Base-by-base conservation (phyloP, 2,113 vertebrate species). In the Bujurquina vittata region DNA sequence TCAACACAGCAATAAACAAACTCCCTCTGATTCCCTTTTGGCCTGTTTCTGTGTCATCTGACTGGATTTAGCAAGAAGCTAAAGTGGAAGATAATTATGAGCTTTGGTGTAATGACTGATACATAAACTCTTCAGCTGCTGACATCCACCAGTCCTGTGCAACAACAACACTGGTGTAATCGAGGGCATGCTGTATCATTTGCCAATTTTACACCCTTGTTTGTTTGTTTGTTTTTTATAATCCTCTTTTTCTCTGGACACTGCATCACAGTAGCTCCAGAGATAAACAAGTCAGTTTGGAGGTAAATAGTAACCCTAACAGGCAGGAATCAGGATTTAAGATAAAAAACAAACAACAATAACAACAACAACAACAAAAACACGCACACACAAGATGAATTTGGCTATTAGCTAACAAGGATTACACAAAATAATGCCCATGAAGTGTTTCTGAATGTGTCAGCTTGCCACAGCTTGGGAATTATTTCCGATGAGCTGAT, bases 21-120 rank as follows among this genome's bases (percentile, higher is more conserved):
- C 57, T 20, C 74, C 2, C 65, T n/a, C 73, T 10, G 15, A 1
- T 73, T 40, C 49, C 31, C 59, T 15, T 57, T 55, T 4, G 58
- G 63, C 52, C 26, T 7, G 74, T 69, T 15, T 61, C 56, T 18
- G 31, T 10, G 61, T 33, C 60, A 23, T 49, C 40, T 33, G 35
- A 72, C 72, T 61, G 9, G 46, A 58, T 77, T 1, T 22, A 63
- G 29, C 57, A 62, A 76, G 35, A 57, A 1, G 9, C 72, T 69
- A 5, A 76, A 87, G 55, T 62, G 29, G 17, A 31, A 33, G 58
- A 59, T 77, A 72, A 81, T 84, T 54, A 62, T n/a, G 14, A 63
- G 60, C 37, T 58, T 72, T 20, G 7, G 26, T 46, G 69, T 43
- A 58, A 61, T 80, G 74, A 63, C 54, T 14, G 49, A 79, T 17